phyloP scores from a whole-genome alignment of 2,888 invertebrate species.

The Tiliacea citrago region DNA sequence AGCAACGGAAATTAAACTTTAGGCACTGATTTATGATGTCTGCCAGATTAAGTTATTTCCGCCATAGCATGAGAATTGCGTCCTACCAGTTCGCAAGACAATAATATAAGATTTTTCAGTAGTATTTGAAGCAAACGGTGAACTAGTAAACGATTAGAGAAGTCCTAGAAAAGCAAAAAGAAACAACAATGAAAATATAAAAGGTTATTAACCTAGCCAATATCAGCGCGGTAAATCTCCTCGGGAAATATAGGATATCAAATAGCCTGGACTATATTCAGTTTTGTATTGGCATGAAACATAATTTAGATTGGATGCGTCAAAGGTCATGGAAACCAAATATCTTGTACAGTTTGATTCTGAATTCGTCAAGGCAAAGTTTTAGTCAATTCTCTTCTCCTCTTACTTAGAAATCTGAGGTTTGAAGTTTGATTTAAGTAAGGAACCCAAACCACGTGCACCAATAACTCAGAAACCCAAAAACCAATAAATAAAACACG shows the following conservation, averaged over 20 bases:
- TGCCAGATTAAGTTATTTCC: constrained; percentile 18
- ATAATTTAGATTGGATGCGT: constrained; percentile 1
- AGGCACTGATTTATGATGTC: constrained; percentile 43
- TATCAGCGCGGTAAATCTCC: constrained; percentile 7
- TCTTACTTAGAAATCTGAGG: not conserved
- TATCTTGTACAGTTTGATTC: not conserved
- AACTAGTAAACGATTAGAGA: constrained; percentile 2
- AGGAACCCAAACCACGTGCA: constrained; percentile 8
- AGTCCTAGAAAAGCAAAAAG: not conserved
- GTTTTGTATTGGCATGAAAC: constrained; percentile 1
- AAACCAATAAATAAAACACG: constrained; percentile 41
- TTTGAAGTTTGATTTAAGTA: not conserved
- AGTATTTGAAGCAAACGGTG: not conserved
- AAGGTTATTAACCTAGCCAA: constrained; percentile 34
- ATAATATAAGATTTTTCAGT: not conserved
- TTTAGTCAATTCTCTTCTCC: not conserved
- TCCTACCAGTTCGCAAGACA: not conserved
- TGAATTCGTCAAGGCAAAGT: not conserved
- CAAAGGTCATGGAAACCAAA: constrained; percentile 6
- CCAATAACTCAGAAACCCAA: constrained; percentile 10
- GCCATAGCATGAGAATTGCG: not conserved
- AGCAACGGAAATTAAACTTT: constrained; percentile 44
- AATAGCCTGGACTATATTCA: constrained; percentile 22
- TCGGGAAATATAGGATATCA: constrained; percentile 10
- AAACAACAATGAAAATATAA: not conserved